These are phyloP conservation scores for Dryadula phaetusa DNA, from an alignment of 2,888 invertebrate species.

Conservation along the genomic window DNA sequence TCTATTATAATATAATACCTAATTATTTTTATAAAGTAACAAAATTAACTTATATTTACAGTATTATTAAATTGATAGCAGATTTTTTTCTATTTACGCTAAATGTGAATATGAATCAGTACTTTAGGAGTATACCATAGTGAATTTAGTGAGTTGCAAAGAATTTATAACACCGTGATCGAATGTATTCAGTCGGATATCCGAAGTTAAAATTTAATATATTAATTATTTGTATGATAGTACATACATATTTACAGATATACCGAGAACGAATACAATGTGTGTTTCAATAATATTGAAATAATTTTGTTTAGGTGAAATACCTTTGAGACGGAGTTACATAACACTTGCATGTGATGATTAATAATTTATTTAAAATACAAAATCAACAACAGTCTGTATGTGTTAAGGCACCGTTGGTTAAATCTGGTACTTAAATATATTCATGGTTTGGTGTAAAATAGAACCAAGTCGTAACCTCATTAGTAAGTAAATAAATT, in stretches of 20 bases:
- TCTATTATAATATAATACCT: constrained; percentile 82
- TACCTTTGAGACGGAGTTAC: constrained; percentile 17
- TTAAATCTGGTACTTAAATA: constrained; percentile 55
- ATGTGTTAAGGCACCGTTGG: constrained; percentile 78
- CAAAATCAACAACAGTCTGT: constrained; percentile 49
- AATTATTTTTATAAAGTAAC: constrained; percentile 83
- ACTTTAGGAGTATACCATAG: constrained; percentile 42
- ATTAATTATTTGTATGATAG: constrained; percentile 1
- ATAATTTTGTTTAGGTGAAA: constrained; percentile 17
- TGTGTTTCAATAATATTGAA: neutral
- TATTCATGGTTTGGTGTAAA: constrained; percentile 47
- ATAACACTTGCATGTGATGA: constrained; percentile 15
- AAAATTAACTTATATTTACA: constrained; percentile 85
- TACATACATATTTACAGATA: constrained; percentile 14
- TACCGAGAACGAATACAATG: constrained; percentile 4
- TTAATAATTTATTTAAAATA: constrained; percentile 36
- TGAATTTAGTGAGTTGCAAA: constrained; percentile 38
- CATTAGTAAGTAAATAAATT: constrained; percentile 57
- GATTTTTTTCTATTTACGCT: constrained; percentile 77
- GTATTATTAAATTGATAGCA: constrained; percentile 80
- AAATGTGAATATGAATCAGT: constrained; percentile 46
- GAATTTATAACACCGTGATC: constrained; percentile 1
- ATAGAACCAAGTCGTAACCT: constrained; percentile 51
- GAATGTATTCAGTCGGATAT: constrained; percentile 25
- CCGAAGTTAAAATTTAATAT: neutral